Evolutionary conservation across 37 sponge, comb jelly and placozoan species (phyloP).

Genomic region (Chondrilla cf. caribensis): DNA sequence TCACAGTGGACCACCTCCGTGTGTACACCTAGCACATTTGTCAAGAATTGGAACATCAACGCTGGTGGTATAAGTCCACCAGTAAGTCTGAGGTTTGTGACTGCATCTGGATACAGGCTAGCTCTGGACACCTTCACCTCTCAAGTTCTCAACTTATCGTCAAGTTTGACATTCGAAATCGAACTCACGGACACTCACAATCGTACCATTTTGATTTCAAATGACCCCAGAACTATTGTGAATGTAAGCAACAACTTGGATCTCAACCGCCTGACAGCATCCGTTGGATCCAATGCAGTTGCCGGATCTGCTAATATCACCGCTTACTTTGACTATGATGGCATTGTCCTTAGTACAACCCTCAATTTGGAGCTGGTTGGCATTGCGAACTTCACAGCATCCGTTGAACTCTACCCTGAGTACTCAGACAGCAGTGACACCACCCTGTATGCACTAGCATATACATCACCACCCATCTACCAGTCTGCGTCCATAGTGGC

Average conservation of each 20-base stretch:
- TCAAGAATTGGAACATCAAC: background rate
- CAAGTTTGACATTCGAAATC: background rate
- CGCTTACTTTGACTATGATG: background rate
- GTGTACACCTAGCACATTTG: background rate
- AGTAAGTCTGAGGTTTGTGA: background rate
- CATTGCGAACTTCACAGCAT: background rate
- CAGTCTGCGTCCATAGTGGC: background rate
- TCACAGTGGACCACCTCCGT: background rate
- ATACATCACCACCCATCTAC: background rate
- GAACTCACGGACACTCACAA: background rate
- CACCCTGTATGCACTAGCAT: background rate
- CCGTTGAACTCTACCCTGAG: background rate
- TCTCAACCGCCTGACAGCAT: no score
- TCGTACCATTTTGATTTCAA: background rate
- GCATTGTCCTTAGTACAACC: background rate
- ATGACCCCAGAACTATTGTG: background rate
- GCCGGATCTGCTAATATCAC: background rate
- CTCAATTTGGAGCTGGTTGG: background rate
- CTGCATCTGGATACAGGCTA: conserved; percentile 36
- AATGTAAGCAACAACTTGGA: background rate
- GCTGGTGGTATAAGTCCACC: background rate
- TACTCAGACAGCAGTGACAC: background rate
- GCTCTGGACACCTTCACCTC: conserved; percentile 4
- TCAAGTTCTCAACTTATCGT: background rate
- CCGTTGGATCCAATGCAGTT: background rate